Conservation (phyloP, 2,113 vertebrate genomes). For the Corvus hawaiiensis region DNA sequence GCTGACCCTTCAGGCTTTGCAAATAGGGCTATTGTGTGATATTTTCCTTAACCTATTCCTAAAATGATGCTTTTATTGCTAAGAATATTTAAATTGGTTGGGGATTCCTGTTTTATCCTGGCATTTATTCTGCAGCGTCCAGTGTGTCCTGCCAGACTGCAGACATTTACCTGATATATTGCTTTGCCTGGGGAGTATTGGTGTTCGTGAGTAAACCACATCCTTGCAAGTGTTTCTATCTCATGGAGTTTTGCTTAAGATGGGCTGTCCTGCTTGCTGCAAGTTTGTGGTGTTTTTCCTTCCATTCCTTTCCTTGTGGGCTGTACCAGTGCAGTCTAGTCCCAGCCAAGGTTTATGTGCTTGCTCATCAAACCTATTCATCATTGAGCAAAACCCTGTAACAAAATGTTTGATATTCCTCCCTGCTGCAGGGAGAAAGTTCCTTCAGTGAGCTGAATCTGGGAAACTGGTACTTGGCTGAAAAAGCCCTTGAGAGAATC, state of each 20-base stretch:
- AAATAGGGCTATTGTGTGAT: background rate
- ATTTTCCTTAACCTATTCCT: background rate
- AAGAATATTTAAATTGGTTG: background rate
- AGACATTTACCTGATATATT: background rate
- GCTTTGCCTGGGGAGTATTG: background rate
- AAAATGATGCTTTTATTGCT: background rate
- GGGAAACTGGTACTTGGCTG: background rate
- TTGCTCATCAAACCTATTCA: background rate
- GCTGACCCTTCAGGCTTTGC: background rate
- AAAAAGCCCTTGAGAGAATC: no score
- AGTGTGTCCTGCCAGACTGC: background rate
- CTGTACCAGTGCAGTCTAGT: background rate
- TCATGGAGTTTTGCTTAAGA: background rate
- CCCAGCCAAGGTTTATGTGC: background rate
- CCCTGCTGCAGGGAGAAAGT: background rate
- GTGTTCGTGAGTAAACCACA: background rate
- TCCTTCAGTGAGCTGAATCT: background rate
- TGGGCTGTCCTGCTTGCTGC: background rate
- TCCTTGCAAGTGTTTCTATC: background rate
- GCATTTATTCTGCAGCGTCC: background rate
- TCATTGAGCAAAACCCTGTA: background rate
- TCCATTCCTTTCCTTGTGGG: background rate
- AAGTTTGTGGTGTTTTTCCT: background rate
- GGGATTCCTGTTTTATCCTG: background rate
- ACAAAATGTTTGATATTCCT: background rate